These are phyloP conservation scores for Lanius ludovicianus DNA, from an alignment of 2,113 vertebrate species.

Conservation along the genomic window DNA sequence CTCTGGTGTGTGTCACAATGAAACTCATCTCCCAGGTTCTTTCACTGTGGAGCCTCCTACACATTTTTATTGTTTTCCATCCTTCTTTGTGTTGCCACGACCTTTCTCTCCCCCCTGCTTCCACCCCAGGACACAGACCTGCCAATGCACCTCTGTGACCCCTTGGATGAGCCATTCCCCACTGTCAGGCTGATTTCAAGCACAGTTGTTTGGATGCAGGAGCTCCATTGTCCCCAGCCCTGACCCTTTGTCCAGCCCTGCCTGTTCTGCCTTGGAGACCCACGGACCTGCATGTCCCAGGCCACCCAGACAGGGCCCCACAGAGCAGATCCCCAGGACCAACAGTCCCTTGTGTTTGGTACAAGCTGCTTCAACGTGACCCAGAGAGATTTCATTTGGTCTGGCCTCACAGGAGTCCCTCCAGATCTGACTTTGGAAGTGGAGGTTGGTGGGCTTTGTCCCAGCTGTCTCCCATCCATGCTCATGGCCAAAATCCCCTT, in stretches of 20 bases:
- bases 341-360: not conserved
- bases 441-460: not conserved
- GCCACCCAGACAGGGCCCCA: not conserved
- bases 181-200: not conserved
- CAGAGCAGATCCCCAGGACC: not conserved
- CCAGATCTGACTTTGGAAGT: not conserved
- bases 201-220: not conserved
- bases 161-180: not conserved
- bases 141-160: accelerated
- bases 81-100: not conserved
- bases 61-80: not conserved
- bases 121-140: not conserved
- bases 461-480: not conserved
- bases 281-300: not conserved
- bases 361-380: not conserved
- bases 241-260: not conserved
- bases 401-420: not conserved
- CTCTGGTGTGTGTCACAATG: not conserved
- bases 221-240: not conserved
- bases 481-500: not conserved
- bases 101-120: not conserved
- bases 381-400: not conserved
- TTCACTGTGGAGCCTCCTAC: not conserved
- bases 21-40: not conserved
- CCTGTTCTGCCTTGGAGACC: not conserved